A percentile compares a stretch with the other conserved stretches of the same genome.
These are phyloP conservation scores for Phalacrocorax pelagicus DNA, from an alignment of 2,113 vertebrate genomes.

Conservation along the genomic window DNA sequence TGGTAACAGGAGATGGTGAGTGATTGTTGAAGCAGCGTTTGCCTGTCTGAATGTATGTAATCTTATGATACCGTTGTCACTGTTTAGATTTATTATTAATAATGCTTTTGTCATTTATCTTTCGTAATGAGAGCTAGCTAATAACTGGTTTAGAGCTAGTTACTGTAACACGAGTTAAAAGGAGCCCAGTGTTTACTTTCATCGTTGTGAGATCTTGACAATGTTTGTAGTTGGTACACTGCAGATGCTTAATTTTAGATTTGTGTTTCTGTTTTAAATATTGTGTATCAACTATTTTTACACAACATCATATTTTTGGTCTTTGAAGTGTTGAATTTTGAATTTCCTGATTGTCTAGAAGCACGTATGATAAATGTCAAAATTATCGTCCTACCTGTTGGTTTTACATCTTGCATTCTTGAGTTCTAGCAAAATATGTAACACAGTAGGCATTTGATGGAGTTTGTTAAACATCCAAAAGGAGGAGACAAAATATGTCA, in stretches of 20 bases:
- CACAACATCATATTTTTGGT: not conserved
- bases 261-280: not conserved
- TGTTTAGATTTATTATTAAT: not conserved
- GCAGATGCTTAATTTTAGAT: not conserved
- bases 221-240: not conserved
- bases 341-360: not conserved
- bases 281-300: fast-evolving
- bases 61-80: fast-evolving
- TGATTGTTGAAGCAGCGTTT: not conserved
- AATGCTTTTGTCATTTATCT: not conserved
- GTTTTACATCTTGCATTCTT: not conserved
- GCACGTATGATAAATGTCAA: not conserved
- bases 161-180: not conserved
- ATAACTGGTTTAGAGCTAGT: not conserved
- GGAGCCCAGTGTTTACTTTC: not conserved
- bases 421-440: not conserved
- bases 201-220: fast-evolving
- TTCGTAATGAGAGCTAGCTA: not conserved
- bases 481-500: not conserved
- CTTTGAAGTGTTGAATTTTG: not conserved
- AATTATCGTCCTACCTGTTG: not conserved
- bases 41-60: not conserved
- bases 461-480: not conserved
- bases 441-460: not conserved
- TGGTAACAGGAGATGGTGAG: not conserved